These are phyloP conservation scores for Bombus confusus DNA, from an alignment of 1,140 invertebrate species.

Conservation along the genomic window DNA sequence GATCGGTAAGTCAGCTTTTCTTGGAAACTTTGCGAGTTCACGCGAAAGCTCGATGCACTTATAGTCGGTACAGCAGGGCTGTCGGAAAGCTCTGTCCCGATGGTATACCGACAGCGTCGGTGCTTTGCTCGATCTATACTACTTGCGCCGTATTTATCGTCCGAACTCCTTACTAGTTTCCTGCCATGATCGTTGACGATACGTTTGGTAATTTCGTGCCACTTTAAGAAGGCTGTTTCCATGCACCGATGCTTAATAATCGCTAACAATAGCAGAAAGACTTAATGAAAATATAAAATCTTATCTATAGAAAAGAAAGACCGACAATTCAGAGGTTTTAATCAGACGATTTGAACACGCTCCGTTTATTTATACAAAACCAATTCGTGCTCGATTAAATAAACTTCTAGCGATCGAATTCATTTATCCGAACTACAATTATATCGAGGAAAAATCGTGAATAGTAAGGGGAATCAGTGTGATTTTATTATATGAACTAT, in stretches of 20 bases:
- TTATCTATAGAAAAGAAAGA: too few species aligned
- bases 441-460: too few species aligned
- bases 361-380: too few species aligned
- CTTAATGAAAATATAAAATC: too few species aligned
- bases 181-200: neutral
- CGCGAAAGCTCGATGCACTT: constrained; percentile 41
- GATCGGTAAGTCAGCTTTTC: constrained; percentile 64
- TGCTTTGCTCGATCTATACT: constrained; percentile 20
- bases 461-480: too few species aligned
- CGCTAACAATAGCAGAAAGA: neutral
- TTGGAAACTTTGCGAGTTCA: constrained; percentile 36
- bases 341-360: too few species aligned
- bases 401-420: too few species aligned
- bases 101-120: constrained; percentile 33
- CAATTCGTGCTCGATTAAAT: neutral
- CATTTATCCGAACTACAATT: too few species aligned
- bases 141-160: constrained; percentile 36
- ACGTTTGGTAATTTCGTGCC: neutral
- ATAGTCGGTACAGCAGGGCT: constrained; percentile 45
- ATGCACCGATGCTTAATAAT: neutral
- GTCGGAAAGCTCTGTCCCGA: neutral
- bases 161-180: neutral
- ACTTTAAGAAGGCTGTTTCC: neutral
- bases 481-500: too few species aligned
- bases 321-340: too few species aligned